A percentile compares a stretch with the other conserved stretches of the same genome.
These are phyloP conservation scores for Acrossocheilus fasciatus DNA, from an alignment of 2,797 vertebrate genomes.

Conservation along the genomic window DNA sequence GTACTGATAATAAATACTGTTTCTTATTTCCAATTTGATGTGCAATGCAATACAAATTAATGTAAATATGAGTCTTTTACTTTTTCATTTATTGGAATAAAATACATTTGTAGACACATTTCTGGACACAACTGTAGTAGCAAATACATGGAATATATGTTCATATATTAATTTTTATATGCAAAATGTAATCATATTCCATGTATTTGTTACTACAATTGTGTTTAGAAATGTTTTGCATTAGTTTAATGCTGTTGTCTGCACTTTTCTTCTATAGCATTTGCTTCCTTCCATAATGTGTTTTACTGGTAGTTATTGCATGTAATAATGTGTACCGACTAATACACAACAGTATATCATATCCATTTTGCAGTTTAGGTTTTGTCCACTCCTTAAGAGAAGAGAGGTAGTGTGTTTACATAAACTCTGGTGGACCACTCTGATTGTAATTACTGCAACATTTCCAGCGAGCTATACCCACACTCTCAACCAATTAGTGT, in stretches of 20 bases:
- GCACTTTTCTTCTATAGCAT: background rate
- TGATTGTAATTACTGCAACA: slow-evolving; percentile 94
- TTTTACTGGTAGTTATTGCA: slow-evolving; percentile 41
- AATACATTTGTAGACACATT: background rate
- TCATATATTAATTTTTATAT: background rate
- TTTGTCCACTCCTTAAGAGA: slow-evolving; percentile 47
- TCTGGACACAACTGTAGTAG: background rate
- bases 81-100: background rate
- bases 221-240: background rate
- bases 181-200: background rate
- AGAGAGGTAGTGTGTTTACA: slow-evolving; percentile 57
- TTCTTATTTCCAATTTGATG: background rate
- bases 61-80: background rate
- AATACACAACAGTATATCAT: slow-evolving; percentile 35
- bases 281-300: slow-evolving; percentile 9
- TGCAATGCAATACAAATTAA: background rate
- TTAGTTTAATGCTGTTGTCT: background rate
- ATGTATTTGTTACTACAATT: background rate
- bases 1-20: background rate
- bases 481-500: slow-evolving; percentile 97
- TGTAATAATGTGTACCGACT: background rate
- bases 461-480: slow-evolving; percentile 91
- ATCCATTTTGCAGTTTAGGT: slow-evolving; percentile 33
- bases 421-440: slow-evolving; percentile 78
- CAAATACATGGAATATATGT: background rate